Evolutionary conservation across 2,888 invertebrate species (phyloP).

Genomic region (Sphecodes monilicornis): DNA sequence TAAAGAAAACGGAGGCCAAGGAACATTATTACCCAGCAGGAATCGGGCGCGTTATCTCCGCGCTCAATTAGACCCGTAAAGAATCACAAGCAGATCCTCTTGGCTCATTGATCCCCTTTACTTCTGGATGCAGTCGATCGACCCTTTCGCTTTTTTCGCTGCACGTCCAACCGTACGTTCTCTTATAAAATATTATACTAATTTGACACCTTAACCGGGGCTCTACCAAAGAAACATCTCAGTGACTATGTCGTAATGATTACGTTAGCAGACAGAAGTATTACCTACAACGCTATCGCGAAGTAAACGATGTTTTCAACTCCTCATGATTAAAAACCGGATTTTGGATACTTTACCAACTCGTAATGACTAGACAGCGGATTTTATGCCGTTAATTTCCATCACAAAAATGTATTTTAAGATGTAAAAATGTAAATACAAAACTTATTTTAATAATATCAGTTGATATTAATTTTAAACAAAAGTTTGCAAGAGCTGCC

Average conservation of each 20-base stretch:
- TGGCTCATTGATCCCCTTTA: conserved; percentile 77
- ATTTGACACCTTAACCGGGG: conserved; percentile 47
- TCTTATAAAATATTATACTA: conserved; percentile 52
- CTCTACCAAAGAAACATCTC: background rate
- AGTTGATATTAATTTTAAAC: too few species aligned
- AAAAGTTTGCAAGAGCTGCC: too few species aligned
- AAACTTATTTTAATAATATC: too few species aligned
- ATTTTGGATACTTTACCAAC: too few species aligned
- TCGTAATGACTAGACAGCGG: too few species aligned
- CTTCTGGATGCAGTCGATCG: conserved; percentile 53
- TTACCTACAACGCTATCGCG: background rate
- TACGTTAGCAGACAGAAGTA: background rate
- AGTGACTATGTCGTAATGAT: background rate
- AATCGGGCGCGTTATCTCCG: conserved; percentile 81
- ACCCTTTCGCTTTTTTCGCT: conserved; percentile 39
- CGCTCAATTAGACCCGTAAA: conserved; percentile 84
- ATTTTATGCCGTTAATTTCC: too few species aligned
- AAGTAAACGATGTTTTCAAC: background rate
- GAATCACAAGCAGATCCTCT: conserved; percentile 75
- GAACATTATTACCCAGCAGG: conserved; percentile 78
- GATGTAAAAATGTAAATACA: too few species aligned
- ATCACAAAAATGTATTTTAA: too few species aligned
- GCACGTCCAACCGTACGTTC: conserved; percentile 25
- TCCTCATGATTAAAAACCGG: background rate
- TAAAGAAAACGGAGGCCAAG: conserved; percentile 75